Base-by-base conservation (phyloP, 2,888 invertebrate genomes). In the Salticus scenicus region DNA sequence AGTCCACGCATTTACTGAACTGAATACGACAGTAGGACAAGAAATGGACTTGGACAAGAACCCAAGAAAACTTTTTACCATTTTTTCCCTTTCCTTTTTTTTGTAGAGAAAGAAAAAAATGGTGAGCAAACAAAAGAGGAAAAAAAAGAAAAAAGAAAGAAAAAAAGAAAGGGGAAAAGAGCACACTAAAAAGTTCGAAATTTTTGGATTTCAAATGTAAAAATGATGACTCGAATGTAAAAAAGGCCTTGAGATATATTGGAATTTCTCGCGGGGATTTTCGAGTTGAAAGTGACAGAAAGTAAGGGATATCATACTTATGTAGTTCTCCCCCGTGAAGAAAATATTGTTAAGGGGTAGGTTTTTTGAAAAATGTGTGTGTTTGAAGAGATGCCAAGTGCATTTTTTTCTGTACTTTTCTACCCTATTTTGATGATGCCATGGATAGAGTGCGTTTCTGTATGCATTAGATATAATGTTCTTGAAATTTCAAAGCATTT, bases 211-310 rank as follows among this genome's bases (percentile, higher is more conserved):
- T 72, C 63, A 31, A 64, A 42, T 28, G 42, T 12, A 1, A 12
- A 20, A 57, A 27, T 37, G 64, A 17, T 37, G 37, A 42, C 47
- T 31, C 42, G 79, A 79, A 79, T 79, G 79, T 33, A 63, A 72
- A 72, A 63, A 64, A 64, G 64, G 20, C 1, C 24, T 33, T 37
- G 66, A 37, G 63, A 67, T 28, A 70, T 70, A 37, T 71, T 47
- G 71, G 72, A 64, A 72, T 79, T 79, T 79, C 64, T 72, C 47
- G 17, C 28, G 20, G 79, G 79, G 77, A 63, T 70, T 70, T 78
- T 51, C 27, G 27, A 24, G 51, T n/a, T n/a, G 37, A 63, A 71
- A 51, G 57, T 78, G 70, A 72, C 64, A 42, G 51, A 51, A 67
- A 51, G 51, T 17, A 24, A 20, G 42, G 42, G 37, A 41, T 57